Base-by-base conservation (phyloP, 2,888 invertebrate genomes). In the Scelioninae gen. 1 region DNA sequence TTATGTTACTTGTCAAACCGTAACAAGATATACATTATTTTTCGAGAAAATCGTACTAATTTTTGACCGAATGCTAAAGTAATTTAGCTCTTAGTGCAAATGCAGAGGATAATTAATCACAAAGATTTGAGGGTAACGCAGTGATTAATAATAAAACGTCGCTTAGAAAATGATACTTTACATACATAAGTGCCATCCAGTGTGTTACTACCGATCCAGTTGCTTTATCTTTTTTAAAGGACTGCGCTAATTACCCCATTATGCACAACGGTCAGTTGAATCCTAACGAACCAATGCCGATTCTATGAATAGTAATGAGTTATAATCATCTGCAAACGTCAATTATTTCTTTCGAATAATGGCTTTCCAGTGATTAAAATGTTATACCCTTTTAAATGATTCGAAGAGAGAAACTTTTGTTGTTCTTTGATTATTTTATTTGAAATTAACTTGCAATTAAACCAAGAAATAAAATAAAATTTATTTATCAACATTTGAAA, bases 241-340 rank as follows among this genome's bases (percentile, higher is more conserved):
- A 86, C 87, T 87, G 87, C 86, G 87, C 88, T 90, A 91, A 91
- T 91, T 91, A 89, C 90, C 87, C 90, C 89, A 90, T 91, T 91
- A 91, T 89, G 87, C 88, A 88, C 84, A 85, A 84, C 87, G 85
- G 86, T 85, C 87, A 85, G 86, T 85, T 84, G 81, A 68, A 85
- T 86, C 86, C 87, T 90, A 89, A 89, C 89, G 89, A 89, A 90
- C 86, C 86, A 79, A 84, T 85, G 85, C 79, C 85, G 62, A 83
- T 86, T 83, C 91, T 89, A 91, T 91, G 91, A 91, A 91, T 91
- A 91, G 88, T 89, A 89, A 91, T 90, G 91, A 90, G 90, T 79
- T 71, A 76, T 81, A 53, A 76, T 76, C 69, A 60, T 66, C 71
- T 55, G 43, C 8, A 56, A 75, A 69, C 60, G 71, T 66, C 63